Conservation (phyloP, 2,888 invertebrate genomes). For the Sesia apiformis region DNA sequence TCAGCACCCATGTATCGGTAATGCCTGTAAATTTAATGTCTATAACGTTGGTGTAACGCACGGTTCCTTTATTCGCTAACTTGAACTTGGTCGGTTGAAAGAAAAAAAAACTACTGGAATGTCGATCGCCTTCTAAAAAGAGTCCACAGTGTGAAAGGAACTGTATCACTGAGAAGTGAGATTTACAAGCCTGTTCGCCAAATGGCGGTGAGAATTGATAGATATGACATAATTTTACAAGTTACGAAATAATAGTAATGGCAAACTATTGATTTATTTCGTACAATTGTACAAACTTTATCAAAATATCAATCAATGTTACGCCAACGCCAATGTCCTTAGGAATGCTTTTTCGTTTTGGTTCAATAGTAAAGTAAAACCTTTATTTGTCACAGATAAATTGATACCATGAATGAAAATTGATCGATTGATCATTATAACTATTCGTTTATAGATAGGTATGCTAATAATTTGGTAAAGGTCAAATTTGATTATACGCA, state of each 20-base stretch:
- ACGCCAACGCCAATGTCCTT: neutral
- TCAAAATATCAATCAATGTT: neutral
- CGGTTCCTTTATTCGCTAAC: conserved; percentile 11
- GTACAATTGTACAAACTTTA: neutral
- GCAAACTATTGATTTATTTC: neutral
- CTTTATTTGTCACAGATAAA: too few relatives aligned
- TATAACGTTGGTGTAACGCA: conserved; percentile 5
- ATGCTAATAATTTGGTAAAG: too few relatives aligned
- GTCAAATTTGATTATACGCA: too few relatives aligned
- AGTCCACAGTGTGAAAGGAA: conserved; percentile 41
- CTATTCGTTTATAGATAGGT: too few relatives aligned
- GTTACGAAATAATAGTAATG: neutral
- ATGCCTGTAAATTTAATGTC: neutral
- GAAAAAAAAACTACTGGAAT: conserved; percentile 32
- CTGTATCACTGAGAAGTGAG: neutral
- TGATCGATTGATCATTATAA: too few relatives aligned
- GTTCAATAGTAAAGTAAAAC: too few relatives aligned
- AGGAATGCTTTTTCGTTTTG: neutral
- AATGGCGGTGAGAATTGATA: neutral
- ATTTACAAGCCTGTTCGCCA: neutral
- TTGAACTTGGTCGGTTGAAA: conserved; percentile 29
- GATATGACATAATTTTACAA: neutral
- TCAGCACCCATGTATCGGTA: too few relatives aligned
- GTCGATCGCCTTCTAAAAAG: conserved; percentile 48
- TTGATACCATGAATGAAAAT: too few relatives aligned